These are phyloP conservation scores for Synanthedon myopaeformis DNA, from an alignment of 2,888 invertebrate genomes.

Conservation along the genomic window DNA sequence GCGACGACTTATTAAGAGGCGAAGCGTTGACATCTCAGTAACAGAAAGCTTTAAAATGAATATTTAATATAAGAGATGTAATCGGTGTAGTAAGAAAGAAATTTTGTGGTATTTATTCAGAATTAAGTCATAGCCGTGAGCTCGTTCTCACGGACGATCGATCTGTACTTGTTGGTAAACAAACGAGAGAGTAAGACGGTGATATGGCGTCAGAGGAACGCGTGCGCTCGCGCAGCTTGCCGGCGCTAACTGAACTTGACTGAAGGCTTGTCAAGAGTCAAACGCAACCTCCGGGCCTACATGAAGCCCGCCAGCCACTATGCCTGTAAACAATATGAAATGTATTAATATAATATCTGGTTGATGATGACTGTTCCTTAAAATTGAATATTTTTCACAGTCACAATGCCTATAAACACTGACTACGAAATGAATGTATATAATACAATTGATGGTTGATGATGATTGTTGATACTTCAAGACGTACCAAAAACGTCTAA, in stretches of 20 bases:
- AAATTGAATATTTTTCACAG: background rate
- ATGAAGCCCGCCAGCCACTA: slow-evolving; percentile 1
- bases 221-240: slow-evolving; percentile 63
- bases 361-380: too few species aligned
- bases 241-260: slow-evolving; percentile 61
- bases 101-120: slow-evolving; percentile 22
- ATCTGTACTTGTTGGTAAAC: slow-evolving; percentile 46
- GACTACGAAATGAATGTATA: background rate
- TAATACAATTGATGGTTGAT: too few species aligned
- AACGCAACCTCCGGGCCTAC: slow-evolving; percentile 38
- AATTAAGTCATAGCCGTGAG: slow-evolving; percentile 19
- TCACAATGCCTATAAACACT: slow-evolving; percentile 12
- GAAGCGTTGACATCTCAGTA: slow-evolving; percentile 57
- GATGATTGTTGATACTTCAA: too few species aligned
- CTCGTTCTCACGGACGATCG: slow-evolving; percentile 27
- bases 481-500: too few species aligned
- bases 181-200: slow-evolving; percentile 18
- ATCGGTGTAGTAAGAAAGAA: slow-evolving; percentile 23
- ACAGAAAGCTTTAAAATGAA: slow-evolving; percentile 44
- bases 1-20: slow-evolving; percentile 45
- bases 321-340: slow-evolving; percentile 11
- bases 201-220: slow-evolving; percentile 14
- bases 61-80: slow-evolving; percentile 30
- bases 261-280: slow-evolving; percentile 44
- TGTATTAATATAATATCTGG: too few species aligned